These are phyloP conservation scores for Ictidomys tridecemlineatus DNA, from an alignment of 2,113 vertebrate genomes.

Conservation along the genomic window DNA sequence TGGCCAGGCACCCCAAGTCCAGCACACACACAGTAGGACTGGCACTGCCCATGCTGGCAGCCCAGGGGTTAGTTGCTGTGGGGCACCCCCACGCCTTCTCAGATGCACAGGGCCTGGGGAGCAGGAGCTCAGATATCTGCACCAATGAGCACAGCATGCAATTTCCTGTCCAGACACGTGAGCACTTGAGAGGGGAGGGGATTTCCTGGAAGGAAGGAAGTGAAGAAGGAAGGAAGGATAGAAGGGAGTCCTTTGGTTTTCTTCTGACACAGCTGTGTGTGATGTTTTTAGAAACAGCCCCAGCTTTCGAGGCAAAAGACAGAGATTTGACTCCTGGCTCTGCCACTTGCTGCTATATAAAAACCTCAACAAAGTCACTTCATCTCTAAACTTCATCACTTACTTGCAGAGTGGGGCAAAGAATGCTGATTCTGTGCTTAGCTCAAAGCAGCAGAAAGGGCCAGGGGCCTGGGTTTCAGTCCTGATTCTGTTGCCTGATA, in stretches of 20 bases:
- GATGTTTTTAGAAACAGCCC: slow-evolving; percentile 47
- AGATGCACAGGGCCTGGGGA: not conserved
- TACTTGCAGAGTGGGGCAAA: not conserved
- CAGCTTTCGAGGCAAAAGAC: not conserved
- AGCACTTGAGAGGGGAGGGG: slow-evolving; percentile 32
- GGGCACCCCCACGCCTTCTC: not conserved
- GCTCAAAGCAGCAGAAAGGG: not conserved
- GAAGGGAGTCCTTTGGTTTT: not conserved
- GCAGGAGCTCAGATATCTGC: slow-evolving; percentile 45
- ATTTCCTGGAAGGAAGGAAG: slow-evolving; percentile 39
- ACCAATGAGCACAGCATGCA: not conserved
- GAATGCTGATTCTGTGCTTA: not conserved
- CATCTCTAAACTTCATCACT: not conserved
- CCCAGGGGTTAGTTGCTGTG: not conserved
- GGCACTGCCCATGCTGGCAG: not conserved
- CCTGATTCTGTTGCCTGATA: not conserved
- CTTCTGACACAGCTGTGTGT: slow-evolving; percentile 7
- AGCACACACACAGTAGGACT: not conserved
- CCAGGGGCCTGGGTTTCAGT: not conserved
- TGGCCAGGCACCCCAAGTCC: not conserved
- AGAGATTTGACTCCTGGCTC: not conserved
- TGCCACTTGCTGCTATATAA: not conserved
- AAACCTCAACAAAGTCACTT: not conserved
- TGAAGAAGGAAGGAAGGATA: no score
- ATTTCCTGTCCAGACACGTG: slow-evolving; percentile 66